Base-by-base conservation (phyloP, 2,888 invertebrate genomes). In the Digitonthophagus gazella region DNA sequence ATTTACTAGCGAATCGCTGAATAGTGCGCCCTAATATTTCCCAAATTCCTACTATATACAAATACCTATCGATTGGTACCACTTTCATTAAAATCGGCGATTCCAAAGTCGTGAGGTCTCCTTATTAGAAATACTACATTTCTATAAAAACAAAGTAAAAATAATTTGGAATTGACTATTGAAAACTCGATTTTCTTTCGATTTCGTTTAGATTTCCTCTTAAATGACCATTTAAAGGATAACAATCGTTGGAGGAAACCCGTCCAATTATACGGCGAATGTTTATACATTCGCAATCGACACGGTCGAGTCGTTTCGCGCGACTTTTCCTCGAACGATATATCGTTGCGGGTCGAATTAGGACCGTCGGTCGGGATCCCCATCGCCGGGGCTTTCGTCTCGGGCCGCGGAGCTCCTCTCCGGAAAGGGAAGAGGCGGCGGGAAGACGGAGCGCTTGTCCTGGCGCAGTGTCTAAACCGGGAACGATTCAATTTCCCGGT, bases 401-500 rank as follows among this genome's bases (percentile, higher is more conserved):
- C 28, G 28, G 28, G 8, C 28, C 2, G 28, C 6, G 11, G 28
- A 44, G 11, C 28, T 44, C 28, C 28, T 44, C 28, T 44, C 28
- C 11, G 28, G 28, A 11, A 44, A 11, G 28, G 6, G 28, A 44
- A 44, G 28, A 44, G 28, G 28, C 6, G 28, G 11, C 3, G 28
- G 19, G 61, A 61, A 61, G 61, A 20, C 18, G 61, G 19, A n/a
- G 19, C 18, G 16, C 61, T 61, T 74, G 74, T 74, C 73, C 74
- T 73, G 75, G 74, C 73, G 74, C 72, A 72, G 74, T 76, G 77
- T 77, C 77, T 78, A 77, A 79, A 78, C 79, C 75, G 75, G 78
- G 78, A 80, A 79, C 81, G 81, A 82, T 82, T 82, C 82, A 82
- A 82, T 82, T 82, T 82, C 80, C 82, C 82, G 82, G 80, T 82